Percentiles rank a stretch among this genome's conserved stretches.
These are phyloP conservation scores for Dexiosoma caninum DNA, from an alignment of 2,888 invertebrate genomes.

Conservation along the genomic window DNA sequence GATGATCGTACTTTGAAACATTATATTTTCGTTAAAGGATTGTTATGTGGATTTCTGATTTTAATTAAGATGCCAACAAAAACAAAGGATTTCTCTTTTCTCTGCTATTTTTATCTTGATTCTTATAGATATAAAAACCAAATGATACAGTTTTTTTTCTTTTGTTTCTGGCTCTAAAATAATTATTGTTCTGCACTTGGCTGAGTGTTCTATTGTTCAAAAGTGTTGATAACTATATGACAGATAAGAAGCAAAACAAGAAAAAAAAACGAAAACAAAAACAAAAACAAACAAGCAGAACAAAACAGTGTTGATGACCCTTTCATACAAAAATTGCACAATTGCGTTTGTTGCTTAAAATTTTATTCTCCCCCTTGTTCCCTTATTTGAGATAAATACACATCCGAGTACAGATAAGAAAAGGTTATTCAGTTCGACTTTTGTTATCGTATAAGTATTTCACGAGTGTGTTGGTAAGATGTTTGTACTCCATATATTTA, in stretches of 20 bases:
- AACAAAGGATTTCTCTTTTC: not conserved
- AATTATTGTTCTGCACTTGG: slow-evolving; percentile 29
- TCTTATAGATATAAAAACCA: not conserved
- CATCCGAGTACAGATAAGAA: not conserved
- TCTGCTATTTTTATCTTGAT: not conserved
- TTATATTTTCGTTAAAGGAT: slow-evolving; percentile 3
- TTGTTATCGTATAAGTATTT: not conserved
- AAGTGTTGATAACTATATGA: slow-evolving; percentile 50
- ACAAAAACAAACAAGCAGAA: no score
- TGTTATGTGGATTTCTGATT: slow-evolving; percentile 40
- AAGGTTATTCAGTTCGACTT: slow-evolving; percentile 32
- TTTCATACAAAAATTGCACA: slow-evolving; percentile 28
- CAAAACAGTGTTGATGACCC: slow-evolving; percentile 49
- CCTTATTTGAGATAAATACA: not conserved
- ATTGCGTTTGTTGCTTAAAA: slow-evolving; percentile 25
- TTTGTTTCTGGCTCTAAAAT: not conserved
- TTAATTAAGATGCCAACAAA: slow-evolving; percentile 54
- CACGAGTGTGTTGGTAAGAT: not conserved
- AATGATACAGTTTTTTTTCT: not conserved
- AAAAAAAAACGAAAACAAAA: no score
- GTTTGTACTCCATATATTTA: not conserved
- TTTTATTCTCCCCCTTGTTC: not conserved
- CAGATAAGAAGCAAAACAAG: slow-evolving; percentile 2
- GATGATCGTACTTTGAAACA: slow-evolving; percentile 25
- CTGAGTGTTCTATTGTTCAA: slow-evolving; percentile 18